These are phyloP conservation scores for Scelioninae gen. 2 DNA, from an alignment of 2,888 invertebrate species.

Conservation along the genomic window DNA sequence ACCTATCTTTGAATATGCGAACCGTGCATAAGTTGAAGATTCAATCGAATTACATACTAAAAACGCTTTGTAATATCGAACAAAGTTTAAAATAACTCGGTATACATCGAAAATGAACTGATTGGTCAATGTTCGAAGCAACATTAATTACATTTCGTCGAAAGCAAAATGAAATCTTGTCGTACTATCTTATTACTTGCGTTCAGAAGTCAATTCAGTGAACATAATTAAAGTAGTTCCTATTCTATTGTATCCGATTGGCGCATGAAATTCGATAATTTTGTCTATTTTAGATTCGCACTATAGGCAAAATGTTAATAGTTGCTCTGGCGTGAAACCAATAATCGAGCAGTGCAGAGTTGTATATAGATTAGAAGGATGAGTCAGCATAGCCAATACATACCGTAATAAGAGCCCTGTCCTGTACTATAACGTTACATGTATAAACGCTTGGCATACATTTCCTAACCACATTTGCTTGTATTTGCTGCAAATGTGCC, in stretches of 20 bases:
- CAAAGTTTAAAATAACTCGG: no score
- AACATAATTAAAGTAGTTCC: conserved; percentile 49
- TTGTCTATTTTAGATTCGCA: conserved; percentile 60
- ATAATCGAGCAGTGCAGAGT: conserved; percentile 70
- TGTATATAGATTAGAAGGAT: conserved; percentile 72
- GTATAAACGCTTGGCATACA: conserved; percentile 68
- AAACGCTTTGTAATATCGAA: background rate
- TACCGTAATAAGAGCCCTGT: conserved; percentile 71
- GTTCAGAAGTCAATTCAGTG: conserved; percentile 34
- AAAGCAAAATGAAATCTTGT: conserved; percentile 20
- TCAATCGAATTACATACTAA: conserved; percentile 17
- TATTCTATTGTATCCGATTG: conserved; percentile 47
- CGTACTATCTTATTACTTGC: conserved; percentile 25
- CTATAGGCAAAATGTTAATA: conserved; percentile 70
- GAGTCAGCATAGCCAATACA: conserved; percentile 72
- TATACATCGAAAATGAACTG: no score
- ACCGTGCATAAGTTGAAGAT: conserved; percentile 4
- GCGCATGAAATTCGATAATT: conserved; percentile 57
- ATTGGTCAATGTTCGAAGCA: no score
- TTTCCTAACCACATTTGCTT: conserved; percentile 71
- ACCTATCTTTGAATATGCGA: conserved; percentile 25
- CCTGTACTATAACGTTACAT: conserved; percentile 62
- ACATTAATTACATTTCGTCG: background rate
- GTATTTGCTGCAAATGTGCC: conserved; percentile 63
- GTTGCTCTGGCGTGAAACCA: conserved; percentile 71